Percentiles rank a stretch among this genome's conserved stretches.
These are phyloP conservation scores for Mormoops blainvillei DNA, from an alignment of 2,113 vertebrate genomes.

Conservation along the genomic window DNA sequence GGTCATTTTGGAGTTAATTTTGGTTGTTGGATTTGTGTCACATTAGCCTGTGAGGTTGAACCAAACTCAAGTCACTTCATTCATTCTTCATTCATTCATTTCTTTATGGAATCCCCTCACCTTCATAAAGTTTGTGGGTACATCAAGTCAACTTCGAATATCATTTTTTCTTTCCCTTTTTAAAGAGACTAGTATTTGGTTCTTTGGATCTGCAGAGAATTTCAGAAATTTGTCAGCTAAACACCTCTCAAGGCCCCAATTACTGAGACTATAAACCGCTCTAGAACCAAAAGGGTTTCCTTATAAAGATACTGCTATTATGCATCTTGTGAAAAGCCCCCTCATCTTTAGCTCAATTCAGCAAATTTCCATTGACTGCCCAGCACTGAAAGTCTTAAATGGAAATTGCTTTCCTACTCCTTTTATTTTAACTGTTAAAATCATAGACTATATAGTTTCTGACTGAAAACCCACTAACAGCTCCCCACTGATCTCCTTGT, in stretches of 20 bases:
- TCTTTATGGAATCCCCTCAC: background rate
- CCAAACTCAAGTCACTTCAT: background rate
- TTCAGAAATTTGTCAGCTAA: background rate
- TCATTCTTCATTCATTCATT: background rate
- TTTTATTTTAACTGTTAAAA: conserved; percentile 42
- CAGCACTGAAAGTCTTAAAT: background rate
- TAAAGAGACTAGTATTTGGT: background rate
- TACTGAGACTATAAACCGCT: background rate
- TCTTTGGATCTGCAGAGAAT: background rate
- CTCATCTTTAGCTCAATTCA: conserved; percentile 41
- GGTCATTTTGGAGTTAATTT: background rate
- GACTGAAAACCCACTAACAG: background rate
- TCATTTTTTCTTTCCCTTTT: background rate
- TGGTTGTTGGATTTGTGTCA: background rate
- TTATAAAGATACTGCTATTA: background rate
- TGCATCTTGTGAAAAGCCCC: background rate
- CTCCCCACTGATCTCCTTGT: background rate
- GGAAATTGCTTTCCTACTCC: background rate
- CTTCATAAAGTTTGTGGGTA: background rate
- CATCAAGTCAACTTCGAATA: background rate
- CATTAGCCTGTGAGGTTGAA: background rate
- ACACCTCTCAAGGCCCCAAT: background rate
- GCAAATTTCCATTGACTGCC: background rate
- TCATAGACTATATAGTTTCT: conserved; percentile 45
- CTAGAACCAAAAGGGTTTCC: background rate